Evolutionary conservation across 2,113 vertebrate genomes (phyloP).

Genomic region (Eulemur rufifrons): DNA sequence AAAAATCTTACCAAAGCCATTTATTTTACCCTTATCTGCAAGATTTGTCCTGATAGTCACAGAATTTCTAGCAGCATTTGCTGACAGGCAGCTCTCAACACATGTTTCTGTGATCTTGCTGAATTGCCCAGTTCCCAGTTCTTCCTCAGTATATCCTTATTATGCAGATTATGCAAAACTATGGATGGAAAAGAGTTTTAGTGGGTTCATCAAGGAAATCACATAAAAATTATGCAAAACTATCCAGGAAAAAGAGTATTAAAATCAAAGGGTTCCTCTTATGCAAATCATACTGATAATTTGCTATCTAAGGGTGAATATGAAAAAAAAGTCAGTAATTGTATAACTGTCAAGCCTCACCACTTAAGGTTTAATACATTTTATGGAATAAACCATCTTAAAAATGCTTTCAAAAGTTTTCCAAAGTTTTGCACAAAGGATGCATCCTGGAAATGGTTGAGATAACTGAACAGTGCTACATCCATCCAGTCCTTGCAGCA

Average conservation of each 20-base stretch:
- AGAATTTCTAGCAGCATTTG: constrained; percentile 61
- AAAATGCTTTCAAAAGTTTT: constrained; percentile 41
- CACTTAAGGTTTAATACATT: background rate
- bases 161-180: constrained; percentile 65
- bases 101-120: constrained; percentile 64
- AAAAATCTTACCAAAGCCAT: constrained; percentile 31
- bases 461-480: background rate
- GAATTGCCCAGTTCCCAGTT: constrained; percentile 58
- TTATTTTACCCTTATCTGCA: constrained; percentile 62
- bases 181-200: constrained; percentile 58
- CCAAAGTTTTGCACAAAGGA: background rate
- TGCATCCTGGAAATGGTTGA: constrained; percentile 7
- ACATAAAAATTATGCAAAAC: constrained; percentile 50
- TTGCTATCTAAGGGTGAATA: constrained; percentile 5
- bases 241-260: constrained; percentile 35
- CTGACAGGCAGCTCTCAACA: constrained; percentile 63
- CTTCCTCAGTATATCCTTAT: constrained; percentile 50
- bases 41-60: constrained; percentile 60
- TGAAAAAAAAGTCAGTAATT: constrained; percentile 28
- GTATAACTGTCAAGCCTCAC: background rate
- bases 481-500: background rate
- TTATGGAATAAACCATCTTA: constrained; percentile 14
- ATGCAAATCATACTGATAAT: background rate
- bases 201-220: constrained; percentile 55
- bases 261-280: constrained; percentile 33